A percentile compares a stretch with the other conserved stretches of the same genome.
Evolutionary conservation across 2,113 vertebrate genomes (phyloP).

Genomic region (Anser brachyrhynchus): DNA sequence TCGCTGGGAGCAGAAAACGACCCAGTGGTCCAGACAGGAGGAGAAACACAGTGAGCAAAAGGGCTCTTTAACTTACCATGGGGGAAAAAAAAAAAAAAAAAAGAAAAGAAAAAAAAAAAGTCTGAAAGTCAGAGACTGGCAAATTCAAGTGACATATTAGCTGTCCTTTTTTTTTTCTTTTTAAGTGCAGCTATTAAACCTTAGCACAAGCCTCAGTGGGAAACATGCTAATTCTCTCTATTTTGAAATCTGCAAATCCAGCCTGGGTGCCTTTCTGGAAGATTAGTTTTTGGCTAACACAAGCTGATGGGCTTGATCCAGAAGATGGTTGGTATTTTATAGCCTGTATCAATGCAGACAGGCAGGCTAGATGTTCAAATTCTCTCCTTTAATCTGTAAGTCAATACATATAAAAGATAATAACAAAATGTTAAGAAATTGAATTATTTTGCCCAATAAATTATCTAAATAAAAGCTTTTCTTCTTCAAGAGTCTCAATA

Average conservation of each 20-base stretch:
- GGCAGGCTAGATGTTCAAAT: background rate
- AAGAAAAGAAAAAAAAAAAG: background rate
- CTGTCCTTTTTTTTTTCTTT: background rate
- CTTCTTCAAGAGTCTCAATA: background rate
- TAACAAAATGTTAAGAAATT: background rate
- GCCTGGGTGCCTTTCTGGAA: background rate
- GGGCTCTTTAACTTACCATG: background rate
- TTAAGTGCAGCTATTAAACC: background rate
- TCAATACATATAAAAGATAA: background rate
- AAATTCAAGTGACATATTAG: background rate
- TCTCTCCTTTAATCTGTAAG: background rate
- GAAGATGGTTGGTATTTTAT: background rate
- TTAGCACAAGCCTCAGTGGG: background rate
- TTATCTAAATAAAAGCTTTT: background rate
- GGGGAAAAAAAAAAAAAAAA: background rate
- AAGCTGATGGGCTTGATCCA: background rate
- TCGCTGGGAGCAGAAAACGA: background rate
- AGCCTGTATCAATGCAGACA: background rate
- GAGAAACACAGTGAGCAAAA: background rate
- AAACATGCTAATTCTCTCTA: background rate
- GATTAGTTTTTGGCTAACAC: background rate
- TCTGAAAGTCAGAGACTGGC: background rate
- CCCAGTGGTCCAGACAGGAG: background rate
- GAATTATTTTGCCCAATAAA: background rate
- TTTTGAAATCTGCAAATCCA: background rate